Evolutionary conservation across 2,888 invertebrate species (phyloP), one percentile per base, ranked within the genome.

Genomic region (Chloroclysta siterata): DNA sequence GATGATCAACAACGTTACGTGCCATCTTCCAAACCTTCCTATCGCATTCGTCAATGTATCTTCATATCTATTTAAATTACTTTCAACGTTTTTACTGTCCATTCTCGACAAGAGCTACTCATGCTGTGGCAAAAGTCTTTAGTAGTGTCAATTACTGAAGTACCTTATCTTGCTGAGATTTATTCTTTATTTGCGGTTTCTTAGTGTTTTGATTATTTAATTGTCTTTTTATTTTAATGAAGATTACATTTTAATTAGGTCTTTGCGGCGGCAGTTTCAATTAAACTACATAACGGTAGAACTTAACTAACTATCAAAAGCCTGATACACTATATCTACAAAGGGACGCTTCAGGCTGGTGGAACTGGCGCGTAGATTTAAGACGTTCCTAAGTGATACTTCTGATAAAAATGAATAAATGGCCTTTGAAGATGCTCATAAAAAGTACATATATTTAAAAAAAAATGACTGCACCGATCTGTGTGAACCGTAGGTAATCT

Each of bases 21-120:
- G 96, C 95, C 96, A 96, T 74, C 86, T 91, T n/a, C 95, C 95
- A 29, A 96, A 74, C 29, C 75, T 72, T 10, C 85, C 85, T n/a
- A 83, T 74, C 0, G 62, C 61, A 48, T 63, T 41, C 7, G 50
- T 62, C 2, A 65, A 42, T 42, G 44, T 46, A 22, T 70, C 70
- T 39, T 60, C 53, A 5, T 44, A 22, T 13, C 33, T 59, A 15
- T 57, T 53, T 15, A 44, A 41, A 41, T 47, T 13, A 13, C 52
- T 33, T 17, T 41, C 33, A 14, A n/a, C 33, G 22, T 60, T 36
- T 50, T n/a, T n/a, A n/a, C n/a, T n/a, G n/a, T 60, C 41, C 60
- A 53, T 50, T 53, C 53, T 50, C 17, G 10, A 10, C 47, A 29
- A 39, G 29, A 8, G 29, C n/a, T 14, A 54, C 46, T 55, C 36